phyloP scores from a whole-genome alignment of 1,140 invertebrate genomes.

The Pseudomyrmex gracilis region DNA sequence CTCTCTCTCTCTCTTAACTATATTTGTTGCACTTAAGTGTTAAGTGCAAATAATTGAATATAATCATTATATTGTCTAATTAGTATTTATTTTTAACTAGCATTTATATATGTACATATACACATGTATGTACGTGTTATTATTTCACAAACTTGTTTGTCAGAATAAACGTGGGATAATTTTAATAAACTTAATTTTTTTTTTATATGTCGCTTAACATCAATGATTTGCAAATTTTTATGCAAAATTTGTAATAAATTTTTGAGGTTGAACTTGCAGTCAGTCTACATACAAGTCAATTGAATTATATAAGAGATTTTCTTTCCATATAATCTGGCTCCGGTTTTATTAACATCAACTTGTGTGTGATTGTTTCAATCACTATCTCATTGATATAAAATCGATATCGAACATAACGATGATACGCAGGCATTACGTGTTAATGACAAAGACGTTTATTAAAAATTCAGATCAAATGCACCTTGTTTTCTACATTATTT shows the following conservation, averaged over 20 bases:
- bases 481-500: background rate
- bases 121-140: too few relatives aligned
- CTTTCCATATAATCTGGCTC: conserved; percentile 9
- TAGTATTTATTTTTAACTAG: too few relatives aligned
- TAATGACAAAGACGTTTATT: conserved; percentile 10
- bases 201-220: background rate
- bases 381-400: conserved; percentile 30
- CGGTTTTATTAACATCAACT: conserved; percentile 15
- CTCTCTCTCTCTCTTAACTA: too few relatives aligned
- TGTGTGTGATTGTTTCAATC: conserved; percentile 9
- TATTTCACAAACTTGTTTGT: too few relatives aligned
- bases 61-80: too few relatives aligned
- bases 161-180: background rate
- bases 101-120: too few relatives aligned
- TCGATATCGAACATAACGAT: conserved; percentile 61
- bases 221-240: conserved; percentile 12
- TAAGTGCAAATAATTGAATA: too few relatives aligned
- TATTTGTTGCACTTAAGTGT: too few relatives aligned
- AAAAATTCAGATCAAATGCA: background rate
- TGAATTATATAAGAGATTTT: background rate
- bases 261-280: background rate
- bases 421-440: conserved; percentile 24
- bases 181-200: background rate
- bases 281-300: background rate
- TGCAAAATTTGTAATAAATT: background rate